Conservation (phyloP, 2,113 vertebrate species). For the Rhea americana region DNA sequence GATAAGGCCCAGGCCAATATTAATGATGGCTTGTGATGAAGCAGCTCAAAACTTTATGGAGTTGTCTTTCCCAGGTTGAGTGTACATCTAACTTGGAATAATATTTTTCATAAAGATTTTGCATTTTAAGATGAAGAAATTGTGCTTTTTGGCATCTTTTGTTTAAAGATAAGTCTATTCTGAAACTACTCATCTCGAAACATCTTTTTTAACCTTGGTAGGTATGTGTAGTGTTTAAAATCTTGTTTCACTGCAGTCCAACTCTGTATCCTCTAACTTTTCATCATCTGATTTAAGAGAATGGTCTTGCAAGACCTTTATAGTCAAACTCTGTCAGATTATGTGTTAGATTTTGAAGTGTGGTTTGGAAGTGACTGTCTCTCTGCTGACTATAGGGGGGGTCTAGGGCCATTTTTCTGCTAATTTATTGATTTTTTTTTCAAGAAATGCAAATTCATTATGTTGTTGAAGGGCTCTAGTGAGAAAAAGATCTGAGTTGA, state of each 20-base stretch:
- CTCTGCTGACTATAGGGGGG: not conserved
- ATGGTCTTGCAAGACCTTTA: not conserved
- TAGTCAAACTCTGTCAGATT: not conserved
- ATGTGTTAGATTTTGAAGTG: not conserved
- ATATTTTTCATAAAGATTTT: not conserved
- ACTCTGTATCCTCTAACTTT: not conserved
- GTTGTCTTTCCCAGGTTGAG: not conserved
- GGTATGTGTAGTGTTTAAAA: not conserved
- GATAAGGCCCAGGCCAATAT: not conserved
- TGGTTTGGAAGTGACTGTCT: not conserved
- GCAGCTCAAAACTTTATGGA: not conserved
- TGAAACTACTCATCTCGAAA: not conserved
- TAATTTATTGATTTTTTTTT: not conserved
- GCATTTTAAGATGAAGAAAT: not conserved
- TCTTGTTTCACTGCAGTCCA: not conserved
- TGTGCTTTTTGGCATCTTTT: not conserved
- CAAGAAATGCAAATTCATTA: not conserved
- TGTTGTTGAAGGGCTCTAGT: not conserved
- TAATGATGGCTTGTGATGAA: fast-evolving
- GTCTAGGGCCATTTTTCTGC: not conserved
- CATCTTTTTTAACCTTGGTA: not conserved
- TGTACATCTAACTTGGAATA: not conserved
- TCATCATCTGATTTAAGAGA: not conserved
- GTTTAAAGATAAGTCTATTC: not conserved
- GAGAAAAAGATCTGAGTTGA: not conserved